Base-by-base conservation (phyloP, 2,888 invertebrate genomes). In the Poecilobothrus nobilitatus region DNA sequence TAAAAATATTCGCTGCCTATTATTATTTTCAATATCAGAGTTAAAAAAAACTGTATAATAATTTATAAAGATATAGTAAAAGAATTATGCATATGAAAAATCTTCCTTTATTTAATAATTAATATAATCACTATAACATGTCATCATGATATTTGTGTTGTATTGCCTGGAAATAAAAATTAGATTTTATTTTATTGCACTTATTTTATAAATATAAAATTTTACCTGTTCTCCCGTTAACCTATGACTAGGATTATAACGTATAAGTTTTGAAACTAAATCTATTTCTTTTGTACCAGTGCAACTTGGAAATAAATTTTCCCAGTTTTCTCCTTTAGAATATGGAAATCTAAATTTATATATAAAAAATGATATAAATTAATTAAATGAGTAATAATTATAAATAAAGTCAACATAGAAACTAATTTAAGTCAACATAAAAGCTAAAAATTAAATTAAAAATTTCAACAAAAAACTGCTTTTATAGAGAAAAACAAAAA, bases 181-280 rank as follows among this genome's bases (percentile, higher is more conserved):
- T 5, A 63, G 9, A 21, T 22, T n/a, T 7, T 10, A 63, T 63
- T 21, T 7, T 63, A 2, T 5, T n/a, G n/a, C 7, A n/a, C n/a
- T 6, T n/a, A 61, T 61, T 61, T 61, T 61, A 61, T 18, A 53
- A 53, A 53, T 15, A 8, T 53, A n/a, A 53, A 53, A 12, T 9
- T 27, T 74, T 76, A 91, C 93, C 83, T 90, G 85, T 76, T 85
- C 86, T 67, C 92, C 92, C 68, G 86, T 86, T 66, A 93, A 85
- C 73, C 97, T 86, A 76, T 88, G 89, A 68, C 86, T 85, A 6
- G 91, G 88, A 78, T 95, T 89, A 76, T 96, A 97, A 41, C 90
- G 83, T 18, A 97, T 84, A 74, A 96, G 89, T 68, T 87, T 87
- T 73, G 88, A 88, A 41, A 95, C 84, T 33, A 97, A 86, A 78